Evolutionary conservation across 1,140 invertebrate genomes (phyloP).

Genomic region (Zaprionus ornatus): DNA sequence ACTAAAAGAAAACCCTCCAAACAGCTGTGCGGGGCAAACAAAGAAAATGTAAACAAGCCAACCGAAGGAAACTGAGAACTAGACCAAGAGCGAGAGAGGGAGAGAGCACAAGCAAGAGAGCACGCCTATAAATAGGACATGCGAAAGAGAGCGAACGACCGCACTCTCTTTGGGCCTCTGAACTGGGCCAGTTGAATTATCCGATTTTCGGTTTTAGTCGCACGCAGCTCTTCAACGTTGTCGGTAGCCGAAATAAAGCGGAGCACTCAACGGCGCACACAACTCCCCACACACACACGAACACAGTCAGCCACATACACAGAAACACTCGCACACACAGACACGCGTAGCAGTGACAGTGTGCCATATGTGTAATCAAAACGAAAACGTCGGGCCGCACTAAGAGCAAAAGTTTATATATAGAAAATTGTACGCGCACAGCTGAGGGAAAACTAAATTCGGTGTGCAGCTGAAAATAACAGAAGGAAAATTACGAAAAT

Average conservation of each 20-base stretch:
- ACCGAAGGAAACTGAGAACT: constrained; percentile 8
- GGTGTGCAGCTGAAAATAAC: constrained; percentile 47
- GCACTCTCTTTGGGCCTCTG: not conserved
- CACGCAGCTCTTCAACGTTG: constrained; percentile 76
- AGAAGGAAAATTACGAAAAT: constrained; percentile 43
- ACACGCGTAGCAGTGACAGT: constrained; percentile 53
- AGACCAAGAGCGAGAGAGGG: constrained; percentile 8
- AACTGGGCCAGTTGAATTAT: constrained; percentile 20
- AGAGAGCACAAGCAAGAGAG: not conserved
- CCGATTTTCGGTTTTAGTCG: constrained; percentile 64
- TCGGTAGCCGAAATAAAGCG: constrained; percentile 58
- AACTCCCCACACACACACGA: constrained; percentile 12
- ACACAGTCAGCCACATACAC: constrained; percentile 11
- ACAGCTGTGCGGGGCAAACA: constrained; percentile 63
- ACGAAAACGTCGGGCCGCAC: constrained; percentile 52
- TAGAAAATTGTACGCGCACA: constrained; percentile 82
- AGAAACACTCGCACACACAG: constrained; percentile 20
- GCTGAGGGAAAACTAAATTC: constrained; percentile 67
- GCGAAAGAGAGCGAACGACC: constrained; percentile 1
- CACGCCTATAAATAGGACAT: constrained; percentile 42
- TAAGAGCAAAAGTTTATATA: constrained; percentile 78
- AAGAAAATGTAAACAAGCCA: constrained; percentile 56
- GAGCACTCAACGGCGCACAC: constrained; percentile 38
- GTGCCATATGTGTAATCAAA: constrained; percentile 80
- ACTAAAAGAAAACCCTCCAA: constrained; percentile 35